Conservation (phyloP, 2,797 vertebrate species). For the Oryzias dopingdopingensis region DNA sequence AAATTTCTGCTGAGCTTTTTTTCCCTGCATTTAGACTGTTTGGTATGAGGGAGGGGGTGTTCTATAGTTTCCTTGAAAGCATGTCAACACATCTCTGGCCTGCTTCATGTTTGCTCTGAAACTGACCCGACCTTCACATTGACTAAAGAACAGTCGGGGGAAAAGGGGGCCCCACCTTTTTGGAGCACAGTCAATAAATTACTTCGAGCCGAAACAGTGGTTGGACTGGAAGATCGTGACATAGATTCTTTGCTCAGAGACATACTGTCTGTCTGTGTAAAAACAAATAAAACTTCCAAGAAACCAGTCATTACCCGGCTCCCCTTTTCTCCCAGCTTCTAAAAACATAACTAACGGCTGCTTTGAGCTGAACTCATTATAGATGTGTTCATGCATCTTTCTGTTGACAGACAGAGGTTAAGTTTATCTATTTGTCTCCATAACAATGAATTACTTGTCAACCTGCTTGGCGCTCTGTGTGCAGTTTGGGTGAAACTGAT, state of each 20-base stretch:
- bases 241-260: conserved; percentile 5
- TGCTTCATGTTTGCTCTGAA: conserved; percentile 12
- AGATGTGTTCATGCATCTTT: no score
- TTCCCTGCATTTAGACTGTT: no score
- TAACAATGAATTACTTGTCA: conserved; percentile 53
- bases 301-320: conserved; percentile 36
- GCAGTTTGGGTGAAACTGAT: conserved; percentile 69
- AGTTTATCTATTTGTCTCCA: conserved; percentile 41
- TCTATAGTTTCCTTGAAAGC: conserved; percentile 24
- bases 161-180: not conserved
- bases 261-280: conserved; percentile 11
- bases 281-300: conserved; percentile 30
- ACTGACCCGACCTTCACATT: conserved; percentile 41
- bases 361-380: not conserved
- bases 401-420: no score
- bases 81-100: conserved; percentile 19
- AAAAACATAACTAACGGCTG: conserved; percentile 4
- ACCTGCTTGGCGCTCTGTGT: conserved; percentile 29
- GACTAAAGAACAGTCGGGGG: conserved; percentile 8
- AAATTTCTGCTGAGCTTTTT: no score
- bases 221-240: conserved; percentile 27
- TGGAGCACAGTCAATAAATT: conserved; percentile 9
- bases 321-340: conserved; percentile 23
- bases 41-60: not conserved
- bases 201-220: conserved; percentile 5